These are phyloP conservation scores for Apodemia mormo DNA, from an alignment of 2,888 invertebrate genomes.

Conservation along the genomic window DNA sequence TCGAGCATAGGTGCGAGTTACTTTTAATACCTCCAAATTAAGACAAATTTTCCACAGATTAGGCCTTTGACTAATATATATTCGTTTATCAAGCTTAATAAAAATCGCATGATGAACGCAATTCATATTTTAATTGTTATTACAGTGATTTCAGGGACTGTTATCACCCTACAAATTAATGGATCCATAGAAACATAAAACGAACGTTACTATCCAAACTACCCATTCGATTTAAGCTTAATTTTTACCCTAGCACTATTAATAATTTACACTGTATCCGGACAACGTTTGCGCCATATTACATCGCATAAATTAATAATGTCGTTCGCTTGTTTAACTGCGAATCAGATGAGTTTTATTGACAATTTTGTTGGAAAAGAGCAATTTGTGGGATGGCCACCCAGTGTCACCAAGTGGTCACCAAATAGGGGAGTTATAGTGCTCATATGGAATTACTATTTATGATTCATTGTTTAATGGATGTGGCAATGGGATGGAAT, in stretches of 20 bases:
- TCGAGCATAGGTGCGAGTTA: not conserved
- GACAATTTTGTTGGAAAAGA: slow-evolving; percentile 81
- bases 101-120: slow-evolving; percentile 16
- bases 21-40: not conserved
- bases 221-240: slow-evolving; percentile 81
- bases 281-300: slow-evolving; percentile 79
- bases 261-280: slow-evolving; percentile 80
- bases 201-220: slow-evolving; percentile 74
- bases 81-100: not conserved
- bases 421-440: slow-evolving; percentile 62
- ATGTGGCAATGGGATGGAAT: slow-evolving; percentile 13
- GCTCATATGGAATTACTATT: slow-evolving; percentile 33
- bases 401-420: slow-evolving; percentile 74
- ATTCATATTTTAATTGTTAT: slow-evolving; percentile 37
- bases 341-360: slow-evolving; percentile 82
- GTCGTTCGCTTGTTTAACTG: slow-evolving; percentile 81
- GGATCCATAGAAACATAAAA: slow-evolving; percentile 73
- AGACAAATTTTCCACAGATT: not conserved
- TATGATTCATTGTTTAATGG: slow-evolving; percentile 31
- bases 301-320: slow-evolving; percentile 82
- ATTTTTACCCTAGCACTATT: slow-evolving; percentile 81
- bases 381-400: slow-evolving; percentile 80
- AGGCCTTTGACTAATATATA: not conserved
- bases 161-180: slow-evolving; percentile 71
- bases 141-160: slow-evolving; percentile 43